Percentiles rank a stretch among this genome's conserved stretches.
Conservation (phyloP, 1,140 invertebrate species). For the Micrasema minimum region DNA sequence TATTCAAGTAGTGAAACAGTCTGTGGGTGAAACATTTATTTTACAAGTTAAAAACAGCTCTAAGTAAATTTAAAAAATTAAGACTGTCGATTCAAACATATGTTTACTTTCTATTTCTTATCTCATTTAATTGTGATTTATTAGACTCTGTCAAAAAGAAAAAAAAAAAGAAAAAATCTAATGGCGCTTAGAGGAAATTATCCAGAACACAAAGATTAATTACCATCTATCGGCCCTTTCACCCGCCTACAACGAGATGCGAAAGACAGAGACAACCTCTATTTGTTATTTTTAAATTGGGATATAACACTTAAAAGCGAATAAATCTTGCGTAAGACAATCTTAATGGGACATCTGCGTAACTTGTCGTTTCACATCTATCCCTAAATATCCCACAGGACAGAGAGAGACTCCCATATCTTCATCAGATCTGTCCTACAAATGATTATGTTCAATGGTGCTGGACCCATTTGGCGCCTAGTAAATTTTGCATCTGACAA, state of each 20-base stretch:
- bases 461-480: constrained; percentile 22
- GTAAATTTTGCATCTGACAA: constrained; percentile 33
- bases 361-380: constrained; percentile 18
- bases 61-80: too few species aligned
- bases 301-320: constrained; percentile 33
- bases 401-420: constrained; percentile 1
- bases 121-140: constrained; percentile 18
- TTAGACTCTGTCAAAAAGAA: too few species aligned
- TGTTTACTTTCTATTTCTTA: constrained; percentile 1
- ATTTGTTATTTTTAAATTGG: constrained; percentile 39
- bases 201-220: constrained; percentile 35
- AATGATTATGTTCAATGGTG: constrained; percentile 10
- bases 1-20: too few species aligned
- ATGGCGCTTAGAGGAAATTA: constrained; percentile 26
- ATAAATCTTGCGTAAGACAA: constrained; percentile 23
- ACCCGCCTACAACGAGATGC: not conserved
- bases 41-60: too few species aligned
- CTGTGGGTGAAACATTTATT: too few species aligned
- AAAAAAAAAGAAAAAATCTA: constrained; percentile 19
- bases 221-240: constrained; percentile 11
- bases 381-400: not conserved
- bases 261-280: constrained; percentile 20
- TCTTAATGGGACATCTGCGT: constrained; percentile 3
- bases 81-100: not conserved
- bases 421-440: not conserved